A percentile compares a stretch with the other conserved stretches of the same genome.
These are phyloP conservation scores for Lepidostoma basale DNA, from an alignment of 1,140 invertebrate species.

Conservation along the genomic window DNA sequence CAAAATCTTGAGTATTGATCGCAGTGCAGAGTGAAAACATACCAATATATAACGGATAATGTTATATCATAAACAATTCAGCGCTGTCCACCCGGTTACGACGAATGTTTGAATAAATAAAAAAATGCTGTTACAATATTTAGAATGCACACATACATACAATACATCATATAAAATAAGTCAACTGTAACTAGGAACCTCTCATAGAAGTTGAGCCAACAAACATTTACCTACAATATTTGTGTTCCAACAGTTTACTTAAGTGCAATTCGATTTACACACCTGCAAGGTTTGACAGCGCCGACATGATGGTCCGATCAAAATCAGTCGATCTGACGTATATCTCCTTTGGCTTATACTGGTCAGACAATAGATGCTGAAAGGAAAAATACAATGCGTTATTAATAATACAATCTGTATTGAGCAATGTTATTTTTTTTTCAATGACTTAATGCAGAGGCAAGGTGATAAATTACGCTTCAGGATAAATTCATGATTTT, in stretches of 20 bases:
- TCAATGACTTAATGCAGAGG: not conserved
- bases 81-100: too few relatives aligned
- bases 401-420: not conserved
- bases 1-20: too few relatives aligned
- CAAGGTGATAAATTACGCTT: not conserved
- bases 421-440: not conserved
- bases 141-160: too few relatives aligned
- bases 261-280: slow-evolving; percentile 27
- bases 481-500: not conserved
- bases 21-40: too few relatives aligned
- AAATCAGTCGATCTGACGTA: slow-evolving; percentile 80
- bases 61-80: too few relatives aligned
- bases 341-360: slow-evolving; percentile 66
- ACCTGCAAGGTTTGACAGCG: slow-evolving; percentile 81
- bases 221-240: too few relatives aligned
- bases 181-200: too few relatives aligned
- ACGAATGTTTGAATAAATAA: too few relatives aligned
- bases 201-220: too few relatives aligned
- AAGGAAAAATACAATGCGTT: slow-evolving; percentile 10
- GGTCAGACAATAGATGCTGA: slow-evolving; percentile 58
- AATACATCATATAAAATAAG: too few relatives aligned
- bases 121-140: too few relatives aligned
- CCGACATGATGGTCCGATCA: slow-evolving; percentile 90
- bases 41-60: too few relatives aligned
- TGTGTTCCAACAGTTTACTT: slow-evolving; percentile 1